Conservation (phyloP, 2,888 invertebrate genomes). For the Entomobrya multifasciata region DNA sequence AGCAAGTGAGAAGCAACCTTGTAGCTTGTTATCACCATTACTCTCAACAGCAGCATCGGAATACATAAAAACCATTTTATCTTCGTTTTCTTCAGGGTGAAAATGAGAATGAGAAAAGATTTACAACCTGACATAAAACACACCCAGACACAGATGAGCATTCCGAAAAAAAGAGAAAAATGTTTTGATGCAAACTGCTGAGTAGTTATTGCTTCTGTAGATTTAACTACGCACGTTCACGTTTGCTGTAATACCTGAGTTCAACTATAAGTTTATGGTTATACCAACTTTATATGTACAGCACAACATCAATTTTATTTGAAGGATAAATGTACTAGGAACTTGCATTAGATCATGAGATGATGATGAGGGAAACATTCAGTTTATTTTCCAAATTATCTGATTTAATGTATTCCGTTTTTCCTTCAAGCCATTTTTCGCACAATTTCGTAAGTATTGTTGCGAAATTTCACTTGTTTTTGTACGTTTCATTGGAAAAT, state of each 20-base stretch:
- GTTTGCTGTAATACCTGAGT: too few relatives aligned
- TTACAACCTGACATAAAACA: conserved; percentile 67
- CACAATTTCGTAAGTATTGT: too few relatives aligned
- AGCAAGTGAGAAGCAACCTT: conserved; percentile 43
- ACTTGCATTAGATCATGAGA: neutral
- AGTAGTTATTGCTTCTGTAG: conserved; percentile 2
- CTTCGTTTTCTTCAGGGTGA: conserved; percentile 59
- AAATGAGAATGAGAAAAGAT: conserved; percentile 69
- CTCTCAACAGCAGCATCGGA: conserved; percentile 50
- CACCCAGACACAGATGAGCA: conserved; percentile 33
- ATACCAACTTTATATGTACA: neutral
- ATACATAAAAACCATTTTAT: conserved; percentile 66
- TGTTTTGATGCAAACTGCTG: neutral
- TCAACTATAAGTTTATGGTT: too few relatives aligned
- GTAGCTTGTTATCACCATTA: conserved; percentile 45
- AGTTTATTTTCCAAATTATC: neutral
- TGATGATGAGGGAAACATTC: conserved; percentile 12
- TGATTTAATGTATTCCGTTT: conserved; percentile 7
- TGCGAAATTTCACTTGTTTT: conserved; percentile 7
- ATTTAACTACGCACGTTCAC: neutral
- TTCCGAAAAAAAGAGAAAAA: conserved; percentile 20
- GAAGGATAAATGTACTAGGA: too few relatives aligned
- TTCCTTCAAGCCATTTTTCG: neutral
- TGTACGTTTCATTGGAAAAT: neutral
- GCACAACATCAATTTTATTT: too few relatives aligned